Conservation (phyloP, 2,113 vertebrate genomes). For the Macrotus californicus region DNA sequence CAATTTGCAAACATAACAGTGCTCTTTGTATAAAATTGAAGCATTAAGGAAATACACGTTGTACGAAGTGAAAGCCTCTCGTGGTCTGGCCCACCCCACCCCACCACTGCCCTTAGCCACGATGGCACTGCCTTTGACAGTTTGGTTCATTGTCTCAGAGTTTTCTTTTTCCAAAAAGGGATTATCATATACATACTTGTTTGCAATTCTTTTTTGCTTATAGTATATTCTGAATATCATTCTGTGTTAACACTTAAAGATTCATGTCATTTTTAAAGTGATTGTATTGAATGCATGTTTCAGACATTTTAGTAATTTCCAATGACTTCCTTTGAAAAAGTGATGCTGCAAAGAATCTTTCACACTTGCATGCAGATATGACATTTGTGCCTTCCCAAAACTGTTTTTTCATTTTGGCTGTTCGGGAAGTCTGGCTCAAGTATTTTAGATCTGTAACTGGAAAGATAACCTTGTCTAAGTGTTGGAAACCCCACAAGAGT, state of each 20-base stretch:
- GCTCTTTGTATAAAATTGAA: constrained; percentile 17
- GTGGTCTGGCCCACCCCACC: neutral
- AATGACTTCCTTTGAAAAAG: neutral
- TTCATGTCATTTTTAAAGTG: neutral
- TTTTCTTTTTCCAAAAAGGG: neutral
- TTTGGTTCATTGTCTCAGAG: neutral
- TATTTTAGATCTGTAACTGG: neutral
- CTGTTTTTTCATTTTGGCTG: constrained; percentile 25
- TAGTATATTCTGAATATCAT: neutral
- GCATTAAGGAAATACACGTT: neutral
- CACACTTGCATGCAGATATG: neutral
- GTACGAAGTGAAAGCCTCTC: neutral
- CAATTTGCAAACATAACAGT: neutral
- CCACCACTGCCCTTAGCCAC: neutral
- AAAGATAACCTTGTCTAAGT: constrained; percentile 5
- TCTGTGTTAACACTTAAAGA: neutral
- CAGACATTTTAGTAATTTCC: constrained; percentile 12
- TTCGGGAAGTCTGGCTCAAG: neutral
- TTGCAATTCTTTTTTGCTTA: neutral
- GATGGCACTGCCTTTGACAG: neutral
- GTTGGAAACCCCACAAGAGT: neutral
- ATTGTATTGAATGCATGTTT: constrained; percentile 19
- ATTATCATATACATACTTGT: neutral
- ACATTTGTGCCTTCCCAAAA: constrained; percentile 19
- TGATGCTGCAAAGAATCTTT: constrained; percentile 5